These are phyloP conservation scores for Cercocebus atys DNA, from an alignment of 2,113 vertebrate genomes.

Conservation along the genomic window DNA sequence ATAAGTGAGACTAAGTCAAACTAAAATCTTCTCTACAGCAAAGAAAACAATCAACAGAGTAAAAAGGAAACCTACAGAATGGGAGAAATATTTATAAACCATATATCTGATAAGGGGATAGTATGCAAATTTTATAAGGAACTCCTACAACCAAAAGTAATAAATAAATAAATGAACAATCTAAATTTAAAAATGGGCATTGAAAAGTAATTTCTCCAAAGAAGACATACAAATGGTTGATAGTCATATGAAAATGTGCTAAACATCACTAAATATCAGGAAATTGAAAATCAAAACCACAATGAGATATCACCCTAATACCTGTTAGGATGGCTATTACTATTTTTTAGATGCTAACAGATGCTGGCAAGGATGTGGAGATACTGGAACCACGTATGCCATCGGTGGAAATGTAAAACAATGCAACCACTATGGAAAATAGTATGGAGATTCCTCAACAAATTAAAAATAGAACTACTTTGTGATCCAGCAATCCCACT, in stretches of 20 bases:
- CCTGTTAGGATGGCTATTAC: not conserved
- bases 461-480: not conserved
- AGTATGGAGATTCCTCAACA: not conserved
- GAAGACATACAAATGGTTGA: too few relatives aligned
- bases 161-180: not conserved
- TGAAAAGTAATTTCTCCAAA: too few relatives aligned
- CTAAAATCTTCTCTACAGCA: not conserved
- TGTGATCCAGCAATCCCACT: not conserved
- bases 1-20: not conserved
- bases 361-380: not conserved
- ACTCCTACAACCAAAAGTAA: not conserved
- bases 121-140: not conserved
- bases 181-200: too few relatives aligned
- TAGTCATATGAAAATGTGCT: too few relatives aligned
- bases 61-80: not conserved
- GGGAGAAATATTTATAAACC: not conserved
- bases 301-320: not conserved
- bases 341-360: not conserved
- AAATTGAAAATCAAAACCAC: not conserved
- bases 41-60: not conserved
- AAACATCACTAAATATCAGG: too few relatives aligned
- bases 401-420: too few relatives aligned
- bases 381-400: too few relatives aligned
- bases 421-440: not conserved
- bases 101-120: not conserved